Base-by-base conservation (phyloP, 2,797 vertebrate genomes). In the Ciconia nigra region DNA sequence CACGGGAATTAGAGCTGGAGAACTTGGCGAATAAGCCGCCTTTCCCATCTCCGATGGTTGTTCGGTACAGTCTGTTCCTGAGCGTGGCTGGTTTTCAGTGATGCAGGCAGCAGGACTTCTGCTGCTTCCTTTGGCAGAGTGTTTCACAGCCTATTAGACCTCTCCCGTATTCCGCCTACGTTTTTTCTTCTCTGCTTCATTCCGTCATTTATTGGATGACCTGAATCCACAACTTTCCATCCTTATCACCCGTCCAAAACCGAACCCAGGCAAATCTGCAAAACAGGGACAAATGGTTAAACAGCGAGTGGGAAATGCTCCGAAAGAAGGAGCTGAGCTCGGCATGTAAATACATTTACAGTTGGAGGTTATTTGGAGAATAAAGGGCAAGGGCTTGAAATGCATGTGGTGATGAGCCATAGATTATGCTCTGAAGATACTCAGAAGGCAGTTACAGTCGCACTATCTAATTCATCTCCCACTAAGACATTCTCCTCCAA, bases 381-480 rank as follows among this genome's bases (percentile, higher is more conserved):
- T 85, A 91, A 84, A 94, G 90, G 95, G 81, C 84, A 83, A 69
- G 74, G 72, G 37, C 83, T 93, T 77, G 89, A n/a, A 71, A 16
- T 28, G 59, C 78, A 55, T 16, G 39, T 78, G 71, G 69, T 83
- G 97, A 78, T 86, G 81, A 96, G 91, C 77, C 73, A 84, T 66
- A 87, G 95, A 89, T 93, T 70, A 28, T 37, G 51, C 76, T 78
- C 85, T 78, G 72, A 39, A 78, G 83, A 85, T 85, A 69, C 71
- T 87, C 58, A 12, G 49, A 82, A 90, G 49, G 94, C 92, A 89
- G 41, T n/a, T 91, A 41, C n/a, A 67, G 70, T 71, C 3, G 0
- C 59, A 73, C 83, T 72, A 11, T 42, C 84, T 94, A 93, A 94
- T 96, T 91, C 95, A 89, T 96, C 87, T 96, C 91, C 74, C 76